These are phyloP conservation scores for Dynastes hyllus DNA, from an alignment of 2,888 invertebrate genomes.

Conservation along the genomic window DNA sequence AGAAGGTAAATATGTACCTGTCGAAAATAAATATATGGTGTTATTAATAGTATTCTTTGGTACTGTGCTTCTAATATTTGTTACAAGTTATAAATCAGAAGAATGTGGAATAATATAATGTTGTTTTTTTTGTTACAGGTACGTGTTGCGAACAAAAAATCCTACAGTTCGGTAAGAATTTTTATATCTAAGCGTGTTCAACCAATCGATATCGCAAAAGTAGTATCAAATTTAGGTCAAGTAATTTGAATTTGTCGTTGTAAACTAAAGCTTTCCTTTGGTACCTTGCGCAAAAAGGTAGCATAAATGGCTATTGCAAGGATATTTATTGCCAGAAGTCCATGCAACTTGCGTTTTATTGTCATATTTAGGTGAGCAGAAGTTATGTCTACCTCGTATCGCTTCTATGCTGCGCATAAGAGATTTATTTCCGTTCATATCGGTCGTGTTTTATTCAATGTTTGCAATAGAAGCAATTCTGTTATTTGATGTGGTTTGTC, in stretches of 20 bases:
- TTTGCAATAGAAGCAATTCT: slow-evolving; percentile 10
- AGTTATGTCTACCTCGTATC: slow-evolving; percentile 36
- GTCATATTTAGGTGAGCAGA: slow-evolving; percentile 41
- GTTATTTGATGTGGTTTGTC: slow-evolving; percentile 9
- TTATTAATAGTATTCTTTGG: too few species aligned
- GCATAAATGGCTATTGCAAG: slow-evolving; percentile 18
- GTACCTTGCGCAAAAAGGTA: slow-evolving; percentile 23
- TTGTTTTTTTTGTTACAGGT: slow-evolving; percentile 20
- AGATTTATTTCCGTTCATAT: slow-evolving; percentile 30
- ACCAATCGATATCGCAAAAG: slow-evolving; percentile 16
- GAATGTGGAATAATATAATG: neutral
- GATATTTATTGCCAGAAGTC: slow-evolving; percentile 40
- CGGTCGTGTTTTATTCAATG: slow-evolving; percentile 23
- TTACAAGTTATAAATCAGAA: neutral
- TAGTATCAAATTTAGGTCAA: slow-evolving; percentile 24
- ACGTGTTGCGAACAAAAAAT: slow-evolving; percentile 4
- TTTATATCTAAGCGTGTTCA: neutral
- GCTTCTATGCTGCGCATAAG: slow-evolving; percentile 7
- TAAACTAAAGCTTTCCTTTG: slow-evolving; percentile 4
- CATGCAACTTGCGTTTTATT: slow-evolving; percentile 37
- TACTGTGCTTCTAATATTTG: too few species aligned
- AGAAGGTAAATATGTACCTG: too few species aligned
- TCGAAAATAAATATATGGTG: too few species aligned
- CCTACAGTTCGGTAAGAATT: slow-evolving; percentile 27
- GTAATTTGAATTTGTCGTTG: slow-evolving; percentile 28